Conservation (phyloP, 1,140 invertebrate genomes). For the Heliconius hermathena region DNA sequence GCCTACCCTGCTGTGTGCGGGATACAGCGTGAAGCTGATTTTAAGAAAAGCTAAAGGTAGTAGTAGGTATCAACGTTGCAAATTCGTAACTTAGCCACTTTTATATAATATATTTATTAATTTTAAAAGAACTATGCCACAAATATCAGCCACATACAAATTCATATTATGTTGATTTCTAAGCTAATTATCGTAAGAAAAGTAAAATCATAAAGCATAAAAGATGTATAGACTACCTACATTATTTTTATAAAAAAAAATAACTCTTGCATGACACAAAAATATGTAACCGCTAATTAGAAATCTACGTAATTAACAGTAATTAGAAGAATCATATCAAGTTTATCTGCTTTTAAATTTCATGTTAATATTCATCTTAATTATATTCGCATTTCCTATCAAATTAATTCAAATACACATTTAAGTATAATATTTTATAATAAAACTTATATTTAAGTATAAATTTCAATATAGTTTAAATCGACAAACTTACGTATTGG, state of each 20-base stretch:
- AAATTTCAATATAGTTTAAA: not conserved
- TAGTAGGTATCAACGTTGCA: too few relatives aligned
- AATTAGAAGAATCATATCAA: slow-evolving; percentile 19
- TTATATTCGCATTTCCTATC: slow-evolving; percentile 16
- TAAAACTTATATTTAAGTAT: not conserved
- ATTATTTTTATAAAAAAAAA: not conserved
- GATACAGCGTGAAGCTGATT: too few relatives aligned
- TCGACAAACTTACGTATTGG: slow-evolving; percentile 60
- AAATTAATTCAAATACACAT: not conserved
- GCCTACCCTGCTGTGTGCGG: too few relatives aligned
- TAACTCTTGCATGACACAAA: slow-evolving; percentile 3
- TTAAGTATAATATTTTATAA: slow-evolving; percentile 2
- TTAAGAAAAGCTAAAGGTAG: too few relatives aligned
- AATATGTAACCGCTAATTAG: slow-evolving; percentile 25
- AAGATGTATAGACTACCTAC: not conserved
- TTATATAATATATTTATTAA: too few relatives aligned
- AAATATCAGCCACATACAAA: too few relatives aligned
- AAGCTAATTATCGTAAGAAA: not conserved
- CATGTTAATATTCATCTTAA: slow-evolving; percentile 18
- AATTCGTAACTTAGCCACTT: too few relatives aligned
- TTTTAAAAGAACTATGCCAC: too few relatives aligned
- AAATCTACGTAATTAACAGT: slow-evolving; percentile 12
- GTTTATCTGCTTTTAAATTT: slow-evolving; percentile 17
- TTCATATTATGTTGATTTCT: too few relatives aligned
- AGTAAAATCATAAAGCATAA: not conserved